These are phyloP conservation scores for Ceratosolen solmsi DNA, from an alignment of 1,140 invertebrate species.

Conservation along the genomic window DNA sequence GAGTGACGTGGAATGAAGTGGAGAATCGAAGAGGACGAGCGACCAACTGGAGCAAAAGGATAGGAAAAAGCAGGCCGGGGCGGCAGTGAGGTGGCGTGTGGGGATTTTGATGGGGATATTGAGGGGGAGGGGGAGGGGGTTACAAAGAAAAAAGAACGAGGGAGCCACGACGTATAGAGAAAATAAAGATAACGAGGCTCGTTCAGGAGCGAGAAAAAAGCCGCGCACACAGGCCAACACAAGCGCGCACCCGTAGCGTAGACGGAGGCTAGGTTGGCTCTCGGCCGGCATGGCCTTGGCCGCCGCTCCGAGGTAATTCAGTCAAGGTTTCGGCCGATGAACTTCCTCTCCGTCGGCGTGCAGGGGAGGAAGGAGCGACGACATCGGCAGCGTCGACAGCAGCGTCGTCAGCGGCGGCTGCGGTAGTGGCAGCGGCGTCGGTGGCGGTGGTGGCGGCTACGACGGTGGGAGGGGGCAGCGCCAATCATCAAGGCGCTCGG, in stretches of 20 bases:
- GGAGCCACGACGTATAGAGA: not conserved
- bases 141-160: slow-evolving; percentile 27
- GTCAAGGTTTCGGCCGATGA: slow-evolving; percentile 81
- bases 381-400: not conserved
- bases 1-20: no score
- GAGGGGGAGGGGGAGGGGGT: not conserved
- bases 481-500: slow-evolving; percentile 64
- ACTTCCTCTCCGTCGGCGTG: slow-evolving; percentile 66
- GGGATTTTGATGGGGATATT: not conserved
- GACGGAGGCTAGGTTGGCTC: slow-evolving; percentile 54
- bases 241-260: not conserved
- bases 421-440: not conserved
- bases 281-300: slow-evolving; percentile 75
- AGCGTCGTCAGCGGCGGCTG: not conserved
- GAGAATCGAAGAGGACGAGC: slow-evolving; percentile 31
- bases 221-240: not conserved
- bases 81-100: no score
- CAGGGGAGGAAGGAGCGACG: slow-evolving; percentile 58
- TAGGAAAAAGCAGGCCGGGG: slow-evolving; percentile 9
- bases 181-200: slow-evolving; percentile 39
- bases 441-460: not conserved
- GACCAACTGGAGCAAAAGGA: slow-evolving; percentile 27
- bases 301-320: slow-evolving; percentile 79
- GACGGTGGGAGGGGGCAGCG: slow-evolving; percentile 36
- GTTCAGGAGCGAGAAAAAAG: not conserved